Conservation (phyloP, 2,797 vertebrate species). For the Periophthalmus magnuspinnatus region DNA sequence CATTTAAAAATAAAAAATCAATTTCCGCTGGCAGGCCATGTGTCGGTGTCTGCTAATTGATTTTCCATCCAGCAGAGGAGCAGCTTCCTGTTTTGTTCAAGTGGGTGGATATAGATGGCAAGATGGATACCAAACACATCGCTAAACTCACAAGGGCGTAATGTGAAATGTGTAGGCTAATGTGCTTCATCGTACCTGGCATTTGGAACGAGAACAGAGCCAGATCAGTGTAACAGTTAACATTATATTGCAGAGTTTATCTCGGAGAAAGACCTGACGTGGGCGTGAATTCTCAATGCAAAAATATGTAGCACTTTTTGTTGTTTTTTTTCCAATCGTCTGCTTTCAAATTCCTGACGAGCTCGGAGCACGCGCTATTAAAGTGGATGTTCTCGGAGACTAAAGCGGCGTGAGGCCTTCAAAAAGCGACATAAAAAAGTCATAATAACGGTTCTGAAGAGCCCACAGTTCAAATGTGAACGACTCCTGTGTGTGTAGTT, state of each 20-base stretch:
- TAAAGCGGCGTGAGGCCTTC: not conserved
- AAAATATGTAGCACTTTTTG: not conserved
- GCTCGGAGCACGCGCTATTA: not conserved
- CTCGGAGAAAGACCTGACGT: not conserved
- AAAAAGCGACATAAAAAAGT: not conserved
- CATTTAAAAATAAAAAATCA: conserved; percentile 29
- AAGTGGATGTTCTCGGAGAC: not conserved
- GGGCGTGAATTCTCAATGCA: not conserved
- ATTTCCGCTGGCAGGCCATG: conserved; percentile 20
- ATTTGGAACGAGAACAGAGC: not conserved
- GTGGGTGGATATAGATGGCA: not conserved
- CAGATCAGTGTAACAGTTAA: not conserved
- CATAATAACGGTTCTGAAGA: not conserved
- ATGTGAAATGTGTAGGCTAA: not conserved
- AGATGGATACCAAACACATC: conserved; percentile 1
- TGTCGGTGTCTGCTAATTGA: conserved; percentile 23
- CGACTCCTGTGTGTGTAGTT: not conserved
- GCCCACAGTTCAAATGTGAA: not conserved
- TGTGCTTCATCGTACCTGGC: not conserved
- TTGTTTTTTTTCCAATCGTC: not conserved
- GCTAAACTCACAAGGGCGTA: not conserved
- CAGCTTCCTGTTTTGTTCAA: conserved; percentile 23
- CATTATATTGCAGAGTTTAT: not conserved
- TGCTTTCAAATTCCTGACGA: not conserved
- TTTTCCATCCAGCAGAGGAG: conserved; percentile 19